Percentiles rank a stretch among this genome's conserved stretches.
These are phyloP conservation scores for Drosophila chauvacae DNA, from an alignment of 1,140 invertebrate genomes.

Conservation along the genomic window DNA sequence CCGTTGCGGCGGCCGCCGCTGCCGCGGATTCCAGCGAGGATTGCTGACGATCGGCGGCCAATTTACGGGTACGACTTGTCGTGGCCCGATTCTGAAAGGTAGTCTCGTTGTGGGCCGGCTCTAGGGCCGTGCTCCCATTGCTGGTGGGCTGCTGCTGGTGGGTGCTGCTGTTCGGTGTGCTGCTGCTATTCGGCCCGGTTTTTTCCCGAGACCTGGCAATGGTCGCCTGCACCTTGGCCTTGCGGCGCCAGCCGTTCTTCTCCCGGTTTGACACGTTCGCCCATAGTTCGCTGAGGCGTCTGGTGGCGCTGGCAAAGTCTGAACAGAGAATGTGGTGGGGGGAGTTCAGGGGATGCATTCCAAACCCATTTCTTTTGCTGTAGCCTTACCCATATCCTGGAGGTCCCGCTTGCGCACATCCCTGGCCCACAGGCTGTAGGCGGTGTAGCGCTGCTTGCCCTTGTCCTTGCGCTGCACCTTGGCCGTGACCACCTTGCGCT, in stretches of 20 bases:
- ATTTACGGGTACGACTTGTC: constrained; percentile 79
- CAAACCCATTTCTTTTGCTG: not conserved
- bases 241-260: constrained; percentile 86
- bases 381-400: constrained; percentile 87
- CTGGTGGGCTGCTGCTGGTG: constrained; percentile 11
- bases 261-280: constrained; percentile 87
- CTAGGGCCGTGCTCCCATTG: constrained; percentile 34
- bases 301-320: constrained; percentile 92
- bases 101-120: constrained; percentile 18
- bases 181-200: constrained; percentile 1
- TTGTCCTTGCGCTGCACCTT: constrained; percentile 90
- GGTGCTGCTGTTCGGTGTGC: not conserved
- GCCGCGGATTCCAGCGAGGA: constrained; percentile 10
- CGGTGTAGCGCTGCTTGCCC: constrained; percentile 91
- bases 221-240: constrained; percentile 85
- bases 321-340: not conserved
- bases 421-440: constrained; percentile 95
- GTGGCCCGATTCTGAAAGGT: constrained; percentile 71
- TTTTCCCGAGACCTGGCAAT: constrained; percentile 70
- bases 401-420: constrained; percentile 88
- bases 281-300: constrained; percentile 93
- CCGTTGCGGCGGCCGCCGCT: constrained; percentile 1
- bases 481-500: constrained; percentile 90
- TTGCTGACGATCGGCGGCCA: constrained; percentile 62
- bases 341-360: not conserved